Conservation (phyloP, 2,797 vertebrate genomes). For the Tympanoctomys barrerae region DNA sequence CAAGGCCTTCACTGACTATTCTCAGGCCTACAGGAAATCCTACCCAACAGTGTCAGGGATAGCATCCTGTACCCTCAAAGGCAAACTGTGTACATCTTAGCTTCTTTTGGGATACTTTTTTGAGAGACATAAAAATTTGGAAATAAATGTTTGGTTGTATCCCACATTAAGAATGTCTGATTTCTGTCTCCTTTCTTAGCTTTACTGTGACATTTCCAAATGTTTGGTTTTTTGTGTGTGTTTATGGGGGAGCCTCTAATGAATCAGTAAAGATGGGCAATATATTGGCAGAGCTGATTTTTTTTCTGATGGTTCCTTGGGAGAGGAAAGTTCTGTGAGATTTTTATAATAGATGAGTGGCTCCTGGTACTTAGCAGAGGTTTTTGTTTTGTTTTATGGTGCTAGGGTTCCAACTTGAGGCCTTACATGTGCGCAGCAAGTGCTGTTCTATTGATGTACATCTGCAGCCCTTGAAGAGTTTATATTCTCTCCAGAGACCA, state of each 20-base stretch:
- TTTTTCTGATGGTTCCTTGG: not conserved
- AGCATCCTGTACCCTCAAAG: not conserved
- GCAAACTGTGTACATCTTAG: not conserved
- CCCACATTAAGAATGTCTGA: not conserved
- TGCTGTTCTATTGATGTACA: not conserved
- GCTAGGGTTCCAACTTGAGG: not conserved
- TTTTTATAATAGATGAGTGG: not conserved
- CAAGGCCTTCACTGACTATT: not conserved
- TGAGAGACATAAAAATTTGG: slow-evolving; percentile 11
- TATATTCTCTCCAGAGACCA: slow-evolving; percentile 5
- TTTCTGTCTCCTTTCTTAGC: slow-evolving; percentile 15
- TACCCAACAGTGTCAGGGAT: not conserved
- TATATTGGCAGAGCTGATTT: not conserved
- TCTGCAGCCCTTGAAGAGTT: not conserved
- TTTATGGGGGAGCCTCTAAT: not conserved
- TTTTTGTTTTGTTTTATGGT: not conserved
- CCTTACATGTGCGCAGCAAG: not conserved
- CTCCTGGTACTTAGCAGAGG: slow-evolving; percentile 42
- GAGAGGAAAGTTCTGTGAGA: not conserved
- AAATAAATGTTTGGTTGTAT: not conserved
- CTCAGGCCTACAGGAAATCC: not conserved
- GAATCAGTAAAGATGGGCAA: not conserved
- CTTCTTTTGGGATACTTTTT: not conserved
- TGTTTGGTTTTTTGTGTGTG: not conserved
- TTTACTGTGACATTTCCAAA: slow-evolving; percentile 20